phyloP scores from a whole-genome alignment of 2,113 vertebrate species.

The Rhinoderma darwinii region DNA sequence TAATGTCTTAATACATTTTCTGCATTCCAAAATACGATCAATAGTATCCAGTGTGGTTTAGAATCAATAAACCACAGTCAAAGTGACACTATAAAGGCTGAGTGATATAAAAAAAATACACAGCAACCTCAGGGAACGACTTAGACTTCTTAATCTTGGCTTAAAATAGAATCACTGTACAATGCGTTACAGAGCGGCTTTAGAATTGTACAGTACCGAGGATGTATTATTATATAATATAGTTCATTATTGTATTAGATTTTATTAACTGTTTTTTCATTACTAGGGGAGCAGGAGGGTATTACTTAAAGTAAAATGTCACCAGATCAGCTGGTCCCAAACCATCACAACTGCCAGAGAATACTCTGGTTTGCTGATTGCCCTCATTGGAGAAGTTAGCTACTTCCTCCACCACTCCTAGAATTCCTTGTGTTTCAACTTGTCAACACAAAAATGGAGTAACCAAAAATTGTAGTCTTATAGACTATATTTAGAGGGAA shows the following conservation, averaged over 20 bases:
- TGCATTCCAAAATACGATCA: constrained; percentile 46
- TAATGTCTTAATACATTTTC: constrained; percentile 30
- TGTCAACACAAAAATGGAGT: no score
- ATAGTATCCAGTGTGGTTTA: constrained; percentile 54
- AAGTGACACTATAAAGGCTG: constrained; percentile 55
- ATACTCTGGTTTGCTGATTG: no score
- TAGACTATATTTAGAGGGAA: no score
- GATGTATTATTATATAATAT: not conserved
- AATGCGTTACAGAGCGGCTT: not conserved
- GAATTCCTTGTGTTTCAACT: no score
- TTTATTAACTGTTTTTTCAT: not conserved
- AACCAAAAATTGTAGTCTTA: no score
- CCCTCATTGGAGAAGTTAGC: not conserved
- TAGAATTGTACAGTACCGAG: not conserved
- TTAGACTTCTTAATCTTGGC: constrained; percentile 41
- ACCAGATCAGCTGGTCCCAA: not conserved
- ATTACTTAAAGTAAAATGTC: not conserved
- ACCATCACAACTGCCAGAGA: no score
- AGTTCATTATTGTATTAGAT: not conserved
- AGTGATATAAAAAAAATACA: constrained; percentile 28
- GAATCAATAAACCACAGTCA: constrained; percentile 56
- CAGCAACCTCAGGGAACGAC: constrained; percentile 30
- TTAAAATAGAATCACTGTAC: constrained; percentile 40
- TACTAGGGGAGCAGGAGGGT: not conserved
- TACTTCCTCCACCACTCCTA: no score